A percentile compares a stretch with the other conserved stretches of the same genome.
phyloP scores from a whole-genome alignment of 1,140 invertebrate genomes.

The Eufriesea mexicana region DNA sequence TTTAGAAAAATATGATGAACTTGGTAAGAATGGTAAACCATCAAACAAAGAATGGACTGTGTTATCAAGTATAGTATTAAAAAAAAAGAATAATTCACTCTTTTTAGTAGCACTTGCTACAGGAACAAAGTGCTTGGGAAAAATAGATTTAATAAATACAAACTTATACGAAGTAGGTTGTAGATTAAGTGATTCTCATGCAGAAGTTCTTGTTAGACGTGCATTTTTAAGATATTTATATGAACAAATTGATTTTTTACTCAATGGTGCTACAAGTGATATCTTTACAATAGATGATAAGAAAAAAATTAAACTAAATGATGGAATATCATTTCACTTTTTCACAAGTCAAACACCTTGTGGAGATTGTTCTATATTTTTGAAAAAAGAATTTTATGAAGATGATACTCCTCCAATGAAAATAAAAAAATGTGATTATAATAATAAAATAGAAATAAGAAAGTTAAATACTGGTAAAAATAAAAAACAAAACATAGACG shows the following conservation, averaged over 20 bases:
- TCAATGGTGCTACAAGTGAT: constrained; percentile 76
- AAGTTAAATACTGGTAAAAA: constrained; percentile 48
- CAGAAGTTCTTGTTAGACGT: constrained; percentile 93
- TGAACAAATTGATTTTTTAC: constrained; percentile 83
- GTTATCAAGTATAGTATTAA: constrained; percentile 88
- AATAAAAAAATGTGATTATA: constrained; percentile 60
- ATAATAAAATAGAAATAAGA: constrained; percentile 67
- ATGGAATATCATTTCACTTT: constrained; percentile 90
- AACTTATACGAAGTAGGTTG: constrained; percentile 86
- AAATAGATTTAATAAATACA: constrained; percentile 81
- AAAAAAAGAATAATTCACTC: constrained; percentile 78
- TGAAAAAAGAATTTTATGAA: constrained; percentile 77
- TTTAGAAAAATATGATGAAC: constrained; percentile 84
- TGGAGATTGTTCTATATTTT: constrained; percentile 96
- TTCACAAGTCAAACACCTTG: constrained; percentile 94
- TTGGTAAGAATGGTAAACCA: constrained; percentile 93
- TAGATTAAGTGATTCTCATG: constrained; percentile 94
- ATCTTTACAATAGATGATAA: constrained; percentile 76
- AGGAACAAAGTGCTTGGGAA: constrained; percentile 95
- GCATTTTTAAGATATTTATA: constrained; percentile 91
- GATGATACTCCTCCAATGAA: constrained; percentile 54
- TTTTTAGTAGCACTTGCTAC: constrained; percentile 91
- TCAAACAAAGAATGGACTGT: constrained; percentile 91
- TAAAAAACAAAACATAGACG: constrained; percentile 68
- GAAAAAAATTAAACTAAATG: constrained; percentile 82